phyloP scores from a whole-genome alignment of 2,888 invertebrate species.

The Margaritifera margaritifera region DNA sequence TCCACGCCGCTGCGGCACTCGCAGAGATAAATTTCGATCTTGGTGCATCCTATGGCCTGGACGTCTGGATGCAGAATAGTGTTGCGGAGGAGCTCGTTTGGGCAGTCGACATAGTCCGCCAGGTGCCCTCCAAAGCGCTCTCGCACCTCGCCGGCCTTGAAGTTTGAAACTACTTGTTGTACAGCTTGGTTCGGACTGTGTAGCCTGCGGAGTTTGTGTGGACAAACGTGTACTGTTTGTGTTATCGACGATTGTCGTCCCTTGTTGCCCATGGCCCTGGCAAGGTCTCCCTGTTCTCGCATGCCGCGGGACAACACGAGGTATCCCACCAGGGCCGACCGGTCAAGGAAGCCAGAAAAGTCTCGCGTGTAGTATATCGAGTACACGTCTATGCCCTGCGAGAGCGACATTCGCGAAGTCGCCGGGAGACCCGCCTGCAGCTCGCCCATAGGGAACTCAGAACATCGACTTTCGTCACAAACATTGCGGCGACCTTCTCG shows the following conservation, averaged over 20 bases:
- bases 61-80: constrained; percentile 11
- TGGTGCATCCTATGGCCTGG: background rate
- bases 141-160: constrained; percentile 4
- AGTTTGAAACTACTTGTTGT: constrained; percentile 10
- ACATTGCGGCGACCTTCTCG: too few relatives aligned
- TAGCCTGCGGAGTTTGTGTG: too few relatives aligned
- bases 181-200: too few relatives aligned
- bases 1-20: too few relatives aligned
- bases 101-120: constrained; percentile 14
- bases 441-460: constrained; percentile 6
- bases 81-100: constrained; percentile 5
- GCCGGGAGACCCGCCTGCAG: constrained; percentile 2
- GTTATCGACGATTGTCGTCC: constrained; percentile 5
- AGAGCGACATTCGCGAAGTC: background rate
- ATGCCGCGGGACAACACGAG: background rate
- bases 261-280: background rate
- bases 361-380: constrained; percentile 7
- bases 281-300: constrained; percentile 5
- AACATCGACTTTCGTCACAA: constrained; percentile 3
- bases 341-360: constrained; percentile 7
- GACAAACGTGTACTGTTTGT: too few relatives aligned
- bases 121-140: constrained; percentile 1
- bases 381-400: constrained; percentile 1
- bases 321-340: constrained; percentile 2
- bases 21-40: constrained; percentile 6